Conservation (phyloP, 2,797 vertebrate species). For the Myripristis jacobus region DNA sequence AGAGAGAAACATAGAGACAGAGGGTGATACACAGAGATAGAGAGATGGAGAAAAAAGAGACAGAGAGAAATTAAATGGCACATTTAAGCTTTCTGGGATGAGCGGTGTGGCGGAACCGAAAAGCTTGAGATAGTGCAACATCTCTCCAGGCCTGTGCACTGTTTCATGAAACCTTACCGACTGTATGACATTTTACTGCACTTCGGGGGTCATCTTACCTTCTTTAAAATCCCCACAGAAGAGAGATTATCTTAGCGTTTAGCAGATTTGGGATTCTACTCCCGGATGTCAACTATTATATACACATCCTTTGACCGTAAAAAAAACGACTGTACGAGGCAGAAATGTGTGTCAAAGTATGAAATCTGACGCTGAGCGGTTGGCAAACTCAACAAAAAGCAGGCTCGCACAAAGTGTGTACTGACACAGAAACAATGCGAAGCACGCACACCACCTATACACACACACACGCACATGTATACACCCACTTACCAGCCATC, state of each 20-base stretch:
- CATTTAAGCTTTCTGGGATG: slow-evolving; percentile 23
- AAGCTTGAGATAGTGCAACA: slow-evolving; percentile 14
- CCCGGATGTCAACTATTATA: slow-evolving; percentile 21
- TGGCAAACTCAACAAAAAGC: slow-evolving; percentile 44
- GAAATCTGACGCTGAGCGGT: slow-evolving; percentile 53
- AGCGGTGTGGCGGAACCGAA: slow-evolving; percentile 29
- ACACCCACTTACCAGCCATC: slow-evolving; percentile 67
- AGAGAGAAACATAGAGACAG: neutral
- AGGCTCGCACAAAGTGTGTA: slow-evolving; percentile 42
- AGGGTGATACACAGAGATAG: neutral
- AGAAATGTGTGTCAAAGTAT: slow-evolving; percentile 36
- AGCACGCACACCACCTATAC: slow-evolving; percentile 25
- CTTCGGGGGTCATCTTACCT: slow-evolving; percentile 49
- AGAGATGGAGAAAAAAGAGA: neutral
- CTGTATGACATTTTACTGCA: slow-evolving; percentile 51
- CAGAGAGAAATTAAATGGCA: neutral
- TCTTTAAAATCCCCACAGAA: slow-evolving; percentile 47
- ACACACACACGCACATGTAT: slow-evolving; percentile 40
- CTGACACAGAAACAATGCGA: slow-evolving; percentile 59
- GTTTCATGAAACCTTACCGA: slow-evolving; percentile 29
- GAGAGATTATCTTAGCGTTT: slow-evolving; percentile 60
- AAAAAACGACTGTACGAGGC: slow-evolving; percentile 55
- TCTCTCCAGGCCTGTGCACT: slow-evolving; percentile 10
- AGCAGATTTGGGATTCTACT: slow-evolving; percentile 53
- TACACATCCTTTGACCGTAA: slow-evolving; percentile 37